Evolutionary conservation across 2,888 invertebrate species (phyloP).

Genomic region (Watsonalla cultraria): DNA sequence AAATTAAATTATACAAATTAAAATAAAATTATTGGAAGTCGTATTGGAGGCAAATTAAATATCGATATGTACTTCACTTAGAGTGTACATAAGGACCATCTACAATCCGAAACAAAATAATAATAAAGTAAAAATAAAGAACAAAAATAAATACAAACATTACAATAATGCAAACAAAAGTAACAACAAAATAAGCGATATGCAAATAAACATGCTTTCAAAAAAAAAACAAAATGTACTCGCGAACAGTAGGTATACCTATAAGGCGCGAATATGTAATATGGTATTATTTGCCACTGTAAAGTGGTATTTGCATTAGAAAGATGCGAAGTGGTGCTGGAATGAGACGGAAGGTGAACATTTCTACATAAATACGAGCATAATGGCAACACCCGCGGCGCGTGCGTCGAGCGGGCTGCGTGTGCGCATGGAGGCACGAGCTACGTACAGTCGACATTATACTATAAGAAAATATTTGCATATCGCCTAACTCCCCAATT

Average conservation of each 20-base stretch:
- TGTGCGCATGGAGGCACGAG: conserved; percentile 37
- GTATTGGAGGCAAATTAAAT: conserved; percentile 67
- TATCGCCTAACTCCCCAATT: conserved; percentile 74
- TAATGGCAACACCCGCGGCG: conserved; percentile 60
- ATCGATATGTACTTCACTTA: conserved; percentile 46
- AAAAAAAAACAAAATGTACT: conserved; percentile 28
- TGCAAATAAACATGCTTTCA: conserved; percentile 61
- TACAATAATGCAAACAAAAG: conserved; percentile 57
- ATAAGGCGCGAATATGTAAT: conserved; percentile 41
- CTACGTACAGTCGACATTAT: conserved; percentile 32
- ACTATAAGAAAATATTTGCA: conserved; percentile 75
- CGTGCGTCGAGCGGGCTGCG: conserved; percentile 49
- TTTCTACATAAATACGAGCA: conserved; percentile 54
- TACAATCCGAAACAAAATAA: conserved; percentile 60
- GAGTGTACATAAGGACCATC: conserved; percentile 47
- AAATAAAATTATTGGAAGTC: conserved; percentile 74
- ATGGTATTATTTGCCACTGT: conserved; percentile 34
- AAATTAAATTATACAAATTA: conserved; percentile 74
- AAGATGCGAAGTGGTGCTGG: conserved; percentile 56
- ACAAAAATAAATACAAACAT: conserved; percentile 78
- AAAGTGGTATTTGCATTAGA: conserved; percentile 64
- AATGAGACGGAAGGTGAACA: conserved; percentile 45
- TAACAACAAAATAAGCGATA: conserved; percentile 61
- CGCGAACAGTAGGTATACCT: conserved; percentile 20
- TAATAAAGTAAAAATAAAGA: conserved; percentile 61